phyloP scores from a whole-genome alignment of 2,113 vertebrate genomes.

The Microtus montanus region DNA sequence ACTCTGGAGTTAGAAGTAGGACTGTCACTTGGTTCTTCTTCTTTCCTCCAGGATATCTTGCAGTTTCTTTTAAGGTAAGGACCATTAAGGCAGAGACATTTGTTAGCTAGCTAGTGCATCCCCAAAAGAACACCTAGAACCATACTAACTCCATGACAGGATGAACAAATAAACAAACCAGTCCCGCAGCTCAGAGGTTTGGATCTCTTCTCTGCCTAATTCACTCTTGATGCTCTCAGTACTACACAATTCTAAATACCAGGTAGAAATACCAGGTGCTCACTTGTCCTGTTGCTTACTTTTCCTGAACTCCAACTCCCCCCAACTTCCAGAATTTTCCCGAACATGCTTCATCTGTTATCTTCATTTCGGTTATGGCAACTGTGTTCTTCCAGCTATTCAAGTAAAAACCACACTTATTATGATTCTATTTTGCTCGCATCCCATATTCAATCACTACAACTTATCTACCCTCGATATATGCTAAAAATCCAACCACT shows the following conservation, averaged over 20 bases:
- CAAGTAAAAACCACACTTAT: not conserved
- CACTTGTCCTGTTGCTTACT: not conserved
- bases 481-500: not conserved
- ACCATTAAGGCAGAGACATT: not conserved
- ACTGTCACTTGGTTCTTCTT: not conserved
- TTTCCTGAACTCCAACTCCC: not conserved
- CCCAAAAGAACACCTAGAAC: slow-evolving; percentile 21
- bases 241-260: not conserved
- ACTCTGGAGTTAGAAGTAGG: not conserved
- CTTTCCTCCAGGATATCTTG: not conserved
- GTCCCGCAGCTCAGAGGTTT: not conserved
- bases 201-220: slow-evolving; percentile 5
- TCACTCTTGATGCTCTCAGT: not conserved
- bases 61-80: not conserved
- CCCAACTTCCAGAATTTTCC: not conserved
- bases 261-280: not conserved
- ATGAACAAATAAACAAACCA: slow-evolving; percentile 36
- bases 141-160: slow-evolving; percentile 3
- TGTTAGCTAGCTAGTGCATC: not conserved
- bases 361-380: not conserved
- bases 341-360: not conserved
- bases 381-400: not conserved
- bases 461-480: not conserved
- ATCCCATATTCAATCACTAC: not conserved
- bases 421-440: not conserved